Conservation (phyloP, 1,140 invertebrate species). For the Zophobas atratus region DNA sequence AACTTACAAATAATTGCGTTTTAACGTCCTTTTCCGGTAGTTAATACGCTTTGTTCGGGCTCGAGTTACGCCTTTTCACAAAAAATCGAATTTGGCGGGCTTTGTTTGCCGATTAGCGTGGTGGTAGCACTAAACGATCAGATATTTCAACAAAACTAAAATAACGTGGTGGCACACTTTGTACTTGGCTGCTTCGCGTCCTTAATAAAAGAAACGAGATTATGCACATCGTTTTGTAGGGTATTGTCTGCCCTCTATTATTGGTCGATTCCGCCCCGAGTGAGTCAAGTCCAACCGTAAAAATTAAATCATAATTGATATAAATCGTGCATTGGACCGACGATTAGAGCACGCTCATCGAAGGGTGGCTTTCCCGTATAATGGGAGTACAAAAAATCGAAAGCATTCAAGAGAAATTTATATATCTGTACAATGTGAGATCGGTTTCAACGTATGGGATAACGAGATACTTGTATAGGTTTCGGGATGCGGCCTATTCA, state of each 20-base stretch:
- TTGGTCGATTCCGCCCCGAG: conserved; percentile 3
- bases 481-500: conserved; percentile 55
- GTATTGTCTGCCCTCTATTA: conserved; percentile 3
- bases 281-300: conserved; percentile 29
- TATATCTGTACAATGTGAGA: conserved; percentile 42
- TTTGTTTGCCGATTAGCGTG: too few relatives aligned
- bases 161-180: too few relatives aligned
- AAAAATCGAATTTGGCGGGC: neutral
- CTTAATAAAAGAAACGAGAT: too few relatives aligned
- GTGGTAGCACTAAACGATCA: too few relatives aligned
- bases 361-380: conserved; percentile 26
- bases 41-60: conserved; percentile 57
- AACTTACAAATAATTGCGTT: conserved; percentile 66
- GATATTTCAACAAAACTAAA: too few relatives aligned
- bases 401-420: conserved; percentile 21
- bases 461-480: conserved; percentile 58
- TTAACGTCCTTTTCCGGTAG: conserved; percentile 66
- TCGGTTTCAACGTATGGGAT: conserved; percentile 48
- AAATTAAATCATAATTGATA: conserved; percentile 39
- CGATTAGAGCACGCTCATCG: conserved; percentile 30
- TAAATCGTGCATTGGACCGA: conserved; percentile 29
- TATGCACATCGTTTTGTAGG: too few relatives aligned
- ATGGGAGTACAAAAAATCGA: conserved; percentile 14
- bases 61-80: too few relatives aligned
- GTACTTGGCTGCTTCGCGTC: too few relatives aligned